Evolutionary conservation across 1,140 invertebrate genomes (phyloP), one percentile per base, ranked within the genome.

Genomic region (Sipha flava): DNA sequence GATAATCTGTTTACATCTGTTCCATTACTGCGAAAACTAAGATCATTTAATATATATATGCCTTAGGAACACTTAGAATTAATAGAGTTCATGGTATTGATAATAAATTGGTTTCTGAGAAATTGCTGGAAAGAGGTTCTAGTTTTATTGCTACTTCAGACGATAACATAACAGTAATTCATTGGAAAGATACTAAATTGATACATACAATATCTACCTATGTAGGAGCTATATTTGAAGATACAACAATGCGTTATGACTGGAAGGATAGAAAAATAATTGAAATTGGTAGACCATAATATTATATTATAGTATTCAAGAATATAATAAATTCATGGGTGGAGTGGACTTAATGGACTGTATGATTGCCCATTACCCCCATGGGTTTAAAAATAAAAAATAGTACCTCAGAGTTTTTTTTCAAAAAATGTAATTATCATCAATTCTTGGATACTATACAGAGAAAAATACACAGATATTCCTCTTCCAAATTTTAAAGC

Each of bases 241-340:
- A 57, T 29, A 14, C 23, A 26, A 57, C 23, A 57, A 26, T 26
- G 23, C 23, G 23, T 57, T 57, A 57, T 57, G 52, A 57, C 23
- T 26, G 52, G 23, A 57, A 57, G 16, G 23, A 57, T 12, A 57
- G 14, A 29, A 26, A 57, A 29, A 64, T 1, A 37, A 37, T 64
- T 64, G 6, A 34, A 64, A 80, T 85, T 1, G 14, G 49, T 26
- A 70, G 83, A 49, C 84, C 83, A 54, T 64, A n/a, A n/a, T n/a
- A n/a, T n/a, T n/a, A n/a, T n/a, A n/a, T n/a, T n/a, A 77, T 81
- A 72, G 81, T 45, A 80, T 84, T 16, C 59, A 64, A 68, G 68
- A 80, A 49, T 85, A 85, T 66, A 85, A 85, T 80, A 82, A 82
- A 73, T 80, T 80, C 47, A 85, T 85, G 83, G 84, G 83, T 62